Evolutionary conservation across 1,140 invertebrate genomes (phyloP).

Genomic region (Drosophila fuyamai): DNA sequence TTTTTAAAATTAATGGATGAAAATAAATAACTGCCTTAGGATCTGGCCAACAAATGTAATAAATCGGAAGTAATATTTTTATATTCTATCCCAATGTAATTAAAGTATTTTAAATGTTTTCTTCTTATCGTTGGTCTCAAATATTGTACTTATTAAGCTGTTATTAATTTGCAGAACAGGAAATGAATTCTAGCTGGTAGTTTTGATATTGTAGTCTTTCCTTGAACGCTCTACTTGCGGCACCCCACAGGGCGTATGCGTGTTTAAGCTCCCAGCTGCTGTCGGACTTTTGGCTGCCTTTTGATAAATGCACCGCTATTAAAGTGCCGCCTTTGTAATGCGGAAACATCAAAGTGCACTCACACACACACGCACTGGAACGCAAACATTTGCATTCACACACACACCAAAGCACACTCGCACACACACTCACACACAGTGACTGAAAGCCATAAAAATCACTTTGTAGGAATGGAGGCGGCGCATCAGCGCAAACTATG

Average conservation of each 20-base stretch:
- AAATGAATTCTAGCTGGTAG: not conserved
- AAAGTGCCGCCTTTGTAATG: conserved; percentile 75
- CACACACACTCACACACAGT: conserved; percentile 11
- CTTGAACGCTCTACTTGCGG: not conserved
- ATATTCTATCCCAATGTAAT: too few relatives aligned
- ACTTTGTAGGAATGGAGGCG: conserved; percentile 76
- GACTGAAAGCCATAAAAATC: conserved; percentile 78
- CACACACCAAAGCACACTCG: conserved; percentile 24
- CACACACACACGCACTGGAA: conserved; percentile 43
- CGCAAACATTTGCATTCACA: conserved; percentile 65
- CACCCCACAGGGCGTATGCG: conserved; percentile 71
- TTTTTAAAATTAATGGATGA: too few relatives aligned
- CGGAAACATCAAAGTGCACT: conserved; percentile 76
- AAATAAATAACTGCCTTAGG: too few relatives aligned
- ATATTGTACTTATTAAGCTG: not conserved
- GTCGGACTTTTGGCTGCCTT: conserved; percentile 61
- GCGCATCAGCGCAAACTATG: conserved; percentile 77
- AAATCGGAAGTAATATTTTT: too few relatives aligned
- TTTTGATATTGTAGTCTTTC: not conserved
- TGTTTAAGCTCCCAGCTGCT: conserved; percentile 69
- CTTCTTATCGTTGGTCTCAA: not conserved
- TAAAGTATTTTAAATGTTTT: too few relatives aligned
- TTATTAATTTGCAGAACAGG: not conserved
- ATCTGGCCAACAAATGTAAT: too few relatives aligned
- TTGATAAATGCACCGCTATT: conserved; percentile 75